These are phyloP conservation scores for Nanger granti DNA, from an alignment of 2,113 vertebrate species.

Conservation along the genomic window DNA sequence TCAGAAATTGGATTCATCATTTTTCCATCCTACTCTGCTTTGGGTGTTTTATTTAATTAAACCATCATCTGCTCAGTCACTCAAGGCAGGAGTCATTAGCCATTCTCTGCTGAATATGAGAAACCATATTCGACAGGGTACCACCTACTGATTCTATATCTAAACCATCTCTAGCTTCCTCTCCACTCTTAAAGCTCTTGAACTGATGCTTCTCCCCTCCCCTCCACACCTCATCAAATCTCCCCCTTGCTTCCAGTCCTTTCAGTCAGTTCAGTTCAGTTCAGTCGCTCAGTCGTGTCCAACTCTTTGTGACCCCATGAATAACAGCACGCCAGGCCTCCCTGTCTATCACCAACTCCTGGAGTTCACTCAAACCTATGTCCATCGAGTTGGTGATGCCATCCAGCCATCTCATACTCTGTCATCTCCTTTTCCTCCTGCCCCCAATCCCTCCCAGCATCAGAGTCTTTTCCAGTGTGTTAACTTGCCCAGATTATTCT, in stretches of 20 bases:
- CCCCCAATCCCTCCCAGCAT: too few relatives aligned
- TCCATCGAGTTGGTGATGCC: too few relatives aligned
- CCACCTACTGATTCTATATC: background rate
- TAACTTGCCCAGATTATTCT: background rate
- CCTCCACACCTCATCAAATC: too few relatives aligned
- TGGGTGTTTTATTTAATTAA: conserved; percentile 36
- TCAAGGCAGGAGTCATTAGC: background rate
- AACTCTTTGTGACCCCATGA: too few relatives aligned
- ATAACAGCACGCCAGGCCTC: too few relatives aligned
- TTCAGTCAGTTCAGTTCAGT: background rate
- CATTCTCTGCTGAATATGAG: background rate
- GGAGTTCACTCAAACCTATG: too few relatives aligned
- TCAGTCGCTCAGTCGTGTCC: too few relatives aligned
- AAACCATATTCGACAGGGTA: background rate
- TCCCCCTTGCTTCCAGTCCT: background rate
- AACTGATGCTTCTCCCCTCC: background rate
- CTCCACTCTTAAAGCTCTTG: background rate
- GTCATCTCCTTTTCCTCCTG: too few relatives aligned
- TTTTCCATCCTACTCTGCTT: background rate
- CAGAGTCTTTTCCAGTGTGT: background rate
- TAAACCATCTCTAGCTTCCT: background rate
- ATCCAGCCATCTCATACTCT: too few relatives aligned
- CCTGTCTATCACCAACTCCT: too few relatives aligned
- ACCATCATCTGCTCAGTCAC: background rate
- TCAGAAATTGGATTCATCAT: background rate